phyloP scores from a whole-genome alignment of 2,888 invertebrate species.

The Lycaena phlaeas region DNA sequence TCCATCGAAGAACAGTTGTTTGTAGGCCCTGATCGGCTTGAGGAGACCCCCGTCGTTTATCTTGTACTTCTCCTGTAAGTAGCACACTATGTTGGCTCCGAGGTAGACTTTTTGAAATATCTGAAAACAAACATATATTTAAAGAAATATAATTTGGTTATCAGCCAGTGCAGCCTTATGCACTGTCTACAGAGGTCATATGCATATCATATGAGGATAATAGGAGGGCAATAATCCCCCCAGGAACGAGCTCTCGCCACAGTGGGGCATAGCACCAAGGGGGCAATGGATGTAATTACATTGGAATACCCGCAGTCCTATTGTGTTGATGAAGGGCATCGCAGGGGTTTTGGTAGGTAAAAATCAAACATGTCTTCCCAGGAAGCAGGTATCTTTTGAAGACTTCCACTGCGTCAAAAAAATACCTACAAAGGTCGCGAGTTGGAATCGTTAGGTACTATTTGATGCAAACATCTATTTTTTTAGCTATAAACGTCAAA shows the following conservation, averaged over 20 bases:
- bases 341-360: too few species aligned
- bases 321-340: too few species aligned
- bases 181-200: neutral
- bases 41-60: conserved; percentile 17
- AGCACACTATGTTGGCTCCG: conserved; percentile 18
- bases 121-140: conserved; percentile 27
- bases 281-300: neutral
- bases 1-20: conserved; percentile 26
- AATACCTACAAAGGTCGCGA: too few species aligned
- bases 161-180: neutral
- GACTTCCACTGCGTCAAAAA: too few species aligned
- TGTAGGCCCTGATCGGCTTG: conserved; percentile 25
- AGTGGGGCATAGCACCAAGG: neutral
- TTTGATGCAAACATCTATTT: too few species aligned
- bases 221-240: neutral
- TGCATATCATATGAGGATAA: neutral
- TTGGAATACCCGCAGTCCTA: too few species aligned
- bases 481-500: too few species aligned
- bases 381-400: too few species aligned
- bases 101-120: conserved; percentile 25
- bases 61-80: conserved; percentile 17
- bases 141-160: neutral
- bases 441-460: too few species aligned
- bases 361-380: too few species aligned
- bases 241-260: too few species aligned